These are phyloP conservation scores for Gnathonemus longibarbis DNA, from an alignment of 2,113 vertebrate genomes.

Conservation along the genomic window DNA sequence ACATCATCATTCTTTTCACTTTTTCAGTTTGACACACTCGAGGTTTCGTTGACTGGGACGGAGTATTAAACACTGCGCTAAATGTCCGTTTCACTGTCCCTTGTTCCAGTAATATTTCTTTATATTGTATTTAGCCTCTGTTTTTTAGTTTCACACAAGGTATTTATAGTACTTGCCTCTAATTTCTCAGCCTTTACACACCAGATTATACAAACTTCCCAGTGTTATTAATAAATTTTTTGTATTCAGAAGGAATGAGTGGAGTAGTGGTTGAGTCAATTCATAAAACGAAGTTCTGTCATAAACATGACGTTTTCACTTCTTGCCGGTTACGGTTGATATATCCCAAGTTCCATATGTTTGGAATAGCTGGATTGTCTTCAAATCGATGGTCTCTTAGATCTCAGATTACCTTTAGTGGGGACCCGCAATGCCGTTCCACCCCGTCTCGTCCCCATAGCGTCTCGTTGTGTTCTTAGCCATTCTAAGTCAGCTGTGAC, in stretches of 20 bases:
- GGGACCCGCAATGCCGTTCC: background rate
- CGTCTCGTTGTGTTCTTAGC: background rate
- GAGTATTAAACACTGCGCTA: background rate
- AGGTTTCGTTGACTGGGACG: background rate
- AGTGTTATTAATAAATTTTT: background rate
- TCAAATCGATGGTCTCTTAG: background rate
- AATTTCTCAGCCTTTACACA: background rate
- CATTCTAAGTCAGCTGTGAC: background rate
- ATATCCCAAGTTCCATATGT: background rate
- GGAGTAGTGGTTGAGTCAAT: background rate
- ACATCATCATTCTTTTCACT: background rate
- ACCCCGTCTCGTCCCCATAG: background rate
- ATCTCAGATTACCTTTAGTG: background rate
- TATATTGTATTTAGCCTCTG: background rate
- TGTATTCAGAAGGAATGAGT: background rate
- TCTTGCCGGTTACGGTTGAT: background rate
- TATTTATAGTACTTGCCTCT: background rate
- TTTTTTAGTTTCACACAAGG: background rate
- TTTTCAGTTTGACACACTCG: background rate
- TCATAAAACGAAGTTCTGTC: background rate
- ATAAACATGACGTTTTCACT: background rate
- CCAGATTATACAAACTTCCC: background rate
- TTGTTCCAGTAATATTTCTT: background rate
- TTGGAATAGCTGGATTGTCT: background rate
- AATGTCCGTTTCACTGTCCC: background rate